Evolutionary conservation across 2,888 invertebrate genomes (phyloP).

Genomic region (Ennomos fuscantarius): DNA sequence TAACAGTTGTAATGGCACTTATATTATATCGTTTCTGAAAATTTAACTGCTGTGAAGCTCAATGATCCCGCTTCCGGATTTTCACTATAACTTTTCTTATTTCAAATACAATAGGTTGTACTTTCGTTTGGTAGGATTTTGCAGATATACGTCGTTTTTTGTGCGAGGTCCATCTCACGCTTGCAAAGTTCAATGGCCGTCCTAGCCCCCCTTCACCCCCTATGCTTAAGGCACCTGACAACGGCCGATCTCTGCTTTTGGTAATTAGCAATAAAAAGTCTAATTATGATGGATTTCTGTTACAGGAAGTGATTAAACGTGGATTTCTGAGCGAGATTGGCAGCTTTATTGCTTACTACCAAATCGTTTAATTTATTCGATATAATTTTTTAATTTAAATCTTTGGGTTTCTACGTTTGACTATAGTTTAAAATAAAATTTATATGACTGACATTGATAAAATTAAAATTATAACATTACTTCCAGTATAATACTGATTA

Average conservation of each 20-base stretch:
- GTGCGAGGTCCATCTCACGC: slow-evolving; percentile 44
- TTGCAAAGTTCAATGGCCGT: slow-evolving; percentile 78
- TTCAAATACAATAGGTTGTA: slow-evolving; percentile 42
- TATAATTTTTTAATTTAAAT: no score
- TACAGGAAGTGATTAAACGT: slow-evolving; percentile 57
- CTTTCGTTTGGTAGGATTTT: slow-evolving; percentile 40
- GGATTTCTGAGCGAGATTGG: slow-evolving; percentile 6
- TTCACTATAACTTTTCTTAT: slow-evolving; percentile 50
- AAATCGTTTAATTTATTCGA: no score
- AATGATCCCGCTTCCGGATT: slow-evolving; percentile 75
- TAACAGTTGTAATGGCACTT: slow-evolving; percentile 39
- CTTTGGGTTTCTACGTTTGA: no score
- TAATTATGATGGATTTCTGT: slow-evolving; percentile 62
- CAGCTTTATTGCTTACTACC: not conserved
- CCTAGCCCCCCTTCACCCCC: slow-evolving; percentile 67
- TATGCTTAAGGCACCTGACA: slow-evolving; percentile 54
- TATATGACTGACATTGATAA: no score
- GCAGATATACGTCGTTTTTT: slow-evolving; percentile 52
- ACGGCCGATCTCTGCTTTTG: slow-evolving; percentile 66
- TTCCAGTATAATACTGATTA: no score
- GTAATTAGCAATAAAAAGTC: slow-evolving; percentile 72
- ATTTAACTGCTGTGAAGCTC: slow-evolving; percentile 77
- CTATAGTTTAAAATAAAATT: no score
- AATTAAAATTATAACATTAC: no score
- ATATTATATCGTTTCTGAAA: slow-evolving; percentile 53